Base-by-base conservation (phyloP, 2,888 invertebrate species). In the Platypus cylindrus region DNA sequence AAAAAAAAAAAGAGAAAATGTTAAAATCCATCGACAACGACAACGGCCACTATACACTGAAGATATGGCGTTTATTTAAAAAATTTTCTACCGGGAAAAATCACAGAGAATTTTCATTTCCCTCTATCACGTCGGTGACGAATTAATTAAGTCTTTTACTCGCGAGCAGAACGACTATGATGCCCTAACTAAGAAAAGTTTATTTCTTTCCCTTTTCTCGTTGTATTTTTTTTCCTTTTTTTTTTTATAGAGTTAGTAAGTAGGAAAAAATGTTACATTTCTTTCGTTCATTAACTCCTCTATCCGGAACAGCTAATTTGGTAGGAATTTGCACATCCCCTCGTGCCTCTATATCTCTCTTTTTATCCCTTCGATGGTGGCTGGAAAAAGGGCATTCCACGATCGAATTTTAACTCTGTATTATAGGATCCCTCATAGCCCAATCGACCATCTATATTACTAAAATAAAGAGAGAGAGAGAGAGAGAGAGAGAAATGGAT, bases 241-340 rank as follows among this genome's bases (percentile, higher is more conserved):
- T n/a, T n/a, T n/a, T n/a, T n/a, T n/a, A n/a, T n/a, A n/a, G n/a
- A n/a, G n/a, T 60, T 62, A 61, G 62, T 61, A 60, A 60, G 60
- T 55, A 59, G 58, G 17, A n/a, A 58, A 60, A 52, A 62, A 62
- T 59, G 61, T 58, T 60, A 62, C 62, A 60, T 62, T 62, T 62
- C 62, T 58, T 41, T 52, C 57, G 54, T 62, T 62, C 62, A 62
- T 62, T 62, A 62, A 62, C 58, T 59, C 60, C 59, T 58, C 60
- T 58, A 59, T 55, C 59, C 48, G 56, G 56, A n/a, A n/a, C n/a
- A 56, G 56, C 62, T 62, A 63, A 62, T 63, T 62, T 61, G 56
- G 55, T 55, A 58, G 55, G 62, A 62, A 62, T 62, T 62, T 56
- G 53, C 61, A 56, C 60, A 56, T 56, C 54, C 56, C 55, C 38